Percentiles rank a stretch among this genome's conserved stretches.
These are phyloP conservation scores for Acrobasis repandana DNA, from an alignment of 2,888 invertebrate species.

Conservation along the genomic window DNA sequence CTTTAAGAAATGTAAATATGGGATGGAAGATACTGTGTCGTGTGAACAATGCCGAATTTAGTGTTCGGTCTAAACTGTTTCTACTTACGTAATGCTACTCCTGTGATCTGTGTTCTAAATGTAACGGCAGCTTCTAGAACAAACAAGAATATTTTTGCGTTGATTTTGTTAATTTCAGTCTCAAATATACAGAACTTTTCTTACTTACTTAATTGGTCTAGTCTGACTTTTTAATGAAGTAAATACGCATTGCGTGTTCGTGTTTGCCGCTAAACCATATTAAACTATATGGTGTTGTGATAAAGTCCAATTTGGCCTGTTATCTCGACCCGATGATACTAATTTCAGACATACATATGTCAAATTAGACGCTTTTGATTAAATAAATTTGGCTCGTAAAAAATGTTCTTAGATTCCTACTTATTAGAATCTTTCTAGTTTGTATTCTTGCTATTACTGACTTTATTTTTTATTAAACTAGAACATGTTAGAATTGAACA, in stretches of 20 bases:
- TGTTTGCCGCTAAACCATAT: background rate
- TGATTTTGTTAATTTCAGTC: background rate
- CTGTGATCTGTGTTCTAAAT: conserved; percentile 4
- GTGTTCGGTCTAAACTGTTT: background rate
- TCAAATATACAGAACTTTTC: background rate
- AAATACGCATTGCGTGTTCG: too few relatives aligned
- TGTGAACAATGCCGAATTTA: background rate
- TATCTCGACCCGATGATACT: too few relatives aligned
- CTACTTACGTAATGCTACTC: conserved; percentile 1
- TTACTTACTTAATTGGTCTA: background rate
- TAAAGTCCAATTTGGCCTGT: too few relatives aligned
- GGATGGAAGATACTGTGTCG: background rate
- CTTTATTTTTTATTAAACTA: too few relatives aligned
- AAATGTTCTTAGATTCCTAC: too few relatives aligned
- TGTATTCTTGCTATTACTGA: too few relatives aligned
- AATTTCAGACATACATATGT: too few relatives aligned
- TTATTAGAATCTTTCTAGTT: too few relatives aligned
- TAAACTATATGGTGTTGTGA: background rate
- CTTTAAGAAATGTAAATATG: background rate
- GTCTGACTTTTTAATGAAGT: too few relatives aligned
- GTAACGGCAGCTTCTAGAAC: background rate
- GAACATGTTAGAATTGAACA: too few relatives aligned
- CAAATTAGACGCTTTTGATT: too few relatives aligned
- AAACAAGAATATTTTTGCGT: background rate
- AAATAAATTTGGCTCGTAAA: too few relatives aligned